Conservation (phyloP, 2,113 vertebrate genomes). For the Ursus arctos region DNA sequence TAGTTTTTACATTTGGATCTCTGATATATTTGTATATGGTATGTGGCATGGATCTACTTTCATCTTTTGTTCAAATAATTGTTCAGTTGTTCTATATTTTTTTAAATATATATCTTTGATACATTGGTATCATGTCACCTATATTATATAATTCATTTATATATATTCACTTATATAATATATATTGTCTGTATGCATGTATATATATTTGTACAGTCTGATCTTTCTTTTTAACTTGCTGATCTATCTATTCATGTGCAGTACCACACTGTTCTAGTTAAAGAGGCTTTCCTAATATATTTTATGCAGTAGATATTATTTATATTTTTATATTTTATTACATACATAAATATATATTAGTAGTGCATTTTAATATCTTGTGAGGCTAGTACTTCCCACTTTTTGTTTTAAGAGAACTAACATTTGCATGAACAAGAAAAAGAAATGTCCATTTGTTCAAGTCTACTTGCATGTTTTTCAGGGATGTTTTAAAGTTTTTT, state of each 20-base stretch:
- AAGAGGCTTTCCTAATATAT: too few relatives aligned
- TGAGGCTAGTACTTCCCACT: background rate
- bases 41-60: background rate
- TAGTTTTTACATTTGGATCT: background rate
- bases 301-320: background rate
- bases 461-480: background rate
- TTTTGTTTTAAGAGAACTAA: background rate
- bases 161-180: too few relatives aligned
- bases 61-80: background rate
- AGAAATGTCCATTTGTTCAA: background rate
- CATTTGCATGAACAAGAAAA: background rate
- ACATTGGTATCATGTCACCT: background rate
- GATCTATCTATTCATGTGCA: background rate
- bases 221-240: background rate
- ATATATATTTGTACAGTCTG: background rate
- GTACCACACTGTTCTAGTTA: too few relatives aligned
- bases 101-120: background rate
- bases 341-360: background rate
- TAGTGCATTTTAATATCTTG: background rate
- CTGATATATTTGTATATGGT: background rate
- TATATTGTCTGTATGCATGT: background rate
- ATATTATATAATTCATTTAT: background rate
- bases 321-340: background rate
- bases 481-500: background rate
- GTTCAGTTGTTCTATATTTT: background rate